Evolutionary conservation across 1,140 invertebrate species (phyloP).

Genomic region (Nixonia krombeini): DNA sequence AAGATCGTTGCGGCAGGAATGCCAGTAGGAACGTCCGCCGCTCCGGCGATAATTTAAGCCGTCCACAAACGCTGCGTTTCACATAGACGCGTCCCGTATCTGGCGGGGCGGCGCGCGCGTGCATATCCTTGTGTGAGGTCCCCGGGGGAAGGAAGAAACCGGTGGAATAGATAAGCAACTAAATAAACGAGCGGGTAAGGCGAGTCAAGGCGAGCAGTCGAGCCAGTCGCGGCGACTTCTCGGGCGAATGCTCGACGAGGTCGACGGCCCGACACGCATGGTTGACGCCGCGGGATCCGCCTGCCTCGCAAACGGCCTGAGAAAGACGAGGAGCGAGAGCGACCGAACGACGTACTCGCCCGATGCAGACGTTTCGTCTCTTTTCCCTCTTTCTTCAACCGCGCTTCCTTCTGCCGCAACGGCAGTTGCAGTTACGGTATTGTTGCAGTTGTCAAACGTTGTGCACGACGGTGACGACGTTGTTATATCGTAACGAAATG

Average conservation of each 20-base stretch:
- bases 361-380: slow-evolving; percentile 37
- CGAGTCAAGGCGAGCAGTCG: slow-evolving; percentile 47
- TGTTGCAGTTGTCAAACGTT: too few relatives aligned
- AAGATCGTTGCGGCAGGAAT: too few relatives aligned
- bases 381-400: slow-evolving; percentile 3
- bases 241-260: slow-evolving; percentile 61
- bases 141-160: slow-evolving; percentile 30
- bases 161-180: slow-evolving; percentile 63
- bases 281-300: slow-evolving; percentile 62
- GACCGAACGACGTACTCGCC: slow-evolving; percentile 39
- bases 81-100: slow-evolving; percentile 28
- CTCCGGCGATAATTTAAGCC: not conserved
- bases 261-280: slow-evolving; percentile 67
- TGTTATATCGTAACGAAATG: too few relatives aligned
- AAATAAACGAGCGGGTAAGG: slow-evolving; percentile 59
- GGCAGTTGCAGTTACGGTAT: too few relatives aligned
- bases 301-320: slow-evolving; percentile 48
- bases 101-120: not conserved
- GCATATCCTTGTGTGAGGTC: slow-evolving; percentile 30
- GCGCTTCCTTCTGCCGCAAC: slow-evolving; percentile 23
- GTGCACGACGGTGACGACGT: too few relatives aligned
- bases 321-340: slow-evolving; percentile 34
- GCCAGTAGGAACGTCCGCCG: too few relatives aligned
- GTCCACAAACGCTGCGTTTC: not conserved
- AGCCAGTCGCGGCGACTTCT: slow-evolving; percentile 49